Percentiles rank a stretch among this genome's conserved stretches.
Conservation (phyloP, 2,113 vertebrate species). For the Hypanus sabinus region DNA sequence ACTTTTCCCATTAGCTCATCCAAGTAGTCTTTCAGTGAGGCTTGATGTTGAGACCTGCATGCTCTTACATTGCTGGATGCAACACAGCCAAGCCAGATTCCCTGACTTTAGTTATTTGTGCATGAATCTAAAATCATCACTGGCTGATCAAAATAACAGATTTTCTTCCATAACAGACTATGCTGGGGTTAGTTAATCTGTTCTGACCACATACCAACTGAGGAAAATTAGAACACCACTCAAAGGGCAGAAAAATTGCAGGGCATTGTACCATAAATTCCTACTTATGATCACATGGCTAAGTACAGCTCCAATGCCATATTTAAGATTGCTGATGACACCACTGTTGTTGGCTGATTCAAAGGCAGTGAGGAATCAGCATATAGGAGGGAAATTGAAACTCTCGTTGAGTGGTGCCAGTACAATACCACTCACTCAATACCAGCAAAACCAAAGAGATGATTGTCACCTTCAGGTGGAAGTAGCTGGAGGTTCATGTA, state of each 20-base stretch:
- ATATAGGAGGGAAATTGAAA: no score
- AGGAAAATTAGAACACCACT: neutral
- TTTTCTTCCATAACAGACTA: neutral
- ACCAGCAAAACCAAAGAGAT: no score
- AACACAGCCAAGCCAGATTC: neutral
- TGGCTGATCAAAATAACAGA: neutral
- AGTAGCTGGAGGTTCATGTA: no score
- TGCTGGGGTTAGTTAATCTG: neutral
- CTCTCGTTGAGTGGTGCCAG: no score
- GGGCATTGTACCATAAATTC: neutral
- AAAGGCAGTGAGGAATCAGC: no score
- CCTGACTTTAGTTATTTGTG: neutral
- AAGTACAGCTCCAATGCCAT: no score
- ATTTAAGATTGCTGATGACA: no score
- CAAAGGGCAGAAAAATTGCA: neutral
- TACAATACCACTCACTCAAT: no score
- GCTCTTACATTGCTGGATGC: neutral
- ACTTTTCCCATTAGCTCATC: neutral
- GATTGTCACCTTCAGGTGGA: no score
- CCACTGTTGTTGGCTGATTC: no score
- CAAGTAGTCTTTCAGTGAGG: neutral
- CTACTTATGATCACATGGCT: no score
- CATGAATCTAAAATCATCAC: neutral
- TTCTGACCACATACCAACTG: neutral
- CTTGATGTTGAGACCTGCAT: neutral